Conservation (phyloP, 2,888 invertebrate genomes). For the Keiferia lycopersicella region DNA sequence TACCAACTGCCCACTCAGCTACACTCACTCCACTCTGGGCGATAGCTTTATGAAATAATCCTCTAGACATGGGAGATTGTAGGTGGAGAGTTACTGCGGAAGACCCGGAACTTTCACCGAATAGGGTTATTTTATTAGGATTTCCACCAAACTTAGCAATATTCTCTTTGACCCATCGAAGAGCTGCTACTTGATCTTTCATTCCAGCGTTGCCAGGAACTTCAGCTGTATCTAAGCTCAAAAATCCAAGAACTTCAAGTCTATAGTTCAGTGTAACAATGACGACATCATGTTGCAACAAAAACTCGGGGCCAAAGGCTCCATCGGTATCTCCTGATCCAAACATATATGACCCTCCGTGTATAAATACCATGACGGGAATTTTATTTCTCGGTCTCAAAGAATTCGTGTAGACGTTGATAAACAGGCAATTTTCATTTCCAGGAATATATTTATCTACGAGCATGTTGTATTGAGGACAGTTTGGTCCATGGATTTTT, state of each 20-base stretch:
- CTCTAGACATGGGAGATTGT: conserved; percentile 64
- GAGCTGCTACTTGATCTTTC: conserved; percentile 56
- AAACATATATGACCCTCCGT: conserved; percentile 56
- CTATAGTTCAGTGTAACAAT: conserved; percentile 64
- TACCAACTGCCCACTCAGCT: conserved; percentile 40
- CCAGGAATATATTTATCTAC: conserved; percentile 43
- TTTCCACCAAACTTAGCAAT: conserved; percentile 60
- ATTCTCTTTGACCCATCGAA: conserved; percentile 51
- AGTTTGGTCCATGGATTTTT: conserved; percentile 55
- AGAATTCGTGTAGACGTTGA: conserved; percentile 54
- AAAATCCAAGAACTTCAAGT: conserved; percentile 54
- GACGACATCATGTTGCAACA: conserved; percentile 58
- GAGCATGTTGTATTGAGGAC: conserved; percentile 58
- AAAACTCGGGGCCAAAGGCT: conserved; percentile 56
- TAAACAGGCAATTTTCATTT: conserved; percentile 54
- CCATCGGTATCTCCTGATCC: conserved; percentile 58
- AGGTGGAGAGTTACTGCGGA: conserved; percentile 61
- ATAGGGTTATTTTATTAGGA: conserved; percentile 59
- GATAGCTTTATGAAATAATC: conserved; percentile 64
- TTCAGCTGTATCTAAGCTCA: conserved; percentile 50
- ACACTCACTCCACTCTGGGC: conserved; percentile 60
- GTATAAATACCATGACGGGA: conserved; percentile 63
- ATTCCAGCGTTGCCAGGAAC: conserved; percentile 60
- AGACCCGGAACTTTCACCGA: conserved; percentile 70
- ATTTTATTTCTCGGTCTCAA: conserved; percentile 38